Conservation (phyloP, 2,888 invertebrate species). For the Sphinx pinastri region DNA sequence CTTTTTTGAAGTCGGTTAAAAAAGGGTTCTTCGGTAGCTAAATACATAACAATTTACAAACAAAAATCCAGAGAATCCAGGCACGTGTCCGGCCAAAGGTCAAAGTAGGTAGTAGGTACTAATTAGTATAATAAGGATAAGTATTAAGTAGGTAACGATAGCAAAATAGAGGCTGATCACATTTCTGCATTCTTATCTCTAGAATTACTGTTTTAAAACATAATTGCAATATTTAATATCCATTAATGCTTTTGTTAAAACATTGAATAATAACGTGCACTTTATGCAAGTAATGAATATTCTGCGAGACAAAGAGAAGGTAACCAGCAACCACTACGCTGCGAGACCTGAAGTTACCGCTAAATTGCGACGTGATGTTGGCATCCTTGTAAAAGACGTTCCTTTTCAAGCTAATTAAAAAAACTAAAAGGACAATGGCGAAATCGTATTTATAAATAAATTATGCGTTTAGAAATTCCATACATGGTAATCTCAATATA, state of each 20-base stretch:
- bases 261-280: not conserved
- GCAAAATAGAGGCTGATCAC: conserved; percentile 40
- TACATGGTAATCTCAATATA: too few relatives aligned
- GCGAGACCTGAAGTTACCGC: conserved; percentile 30
- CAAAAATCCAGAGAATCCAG: not conserved
- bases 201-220: conserved; percentile 26
- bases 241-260: conserved; percentile 23
- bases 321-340: too few relatives aligned
- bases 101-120: not conserved
- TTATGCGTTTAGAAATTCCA: too few relatives aligned
- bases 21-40: not conserved
- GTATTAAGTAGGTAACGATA: conserved; percentile 33
- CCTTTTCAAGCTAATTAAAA: not conserved
- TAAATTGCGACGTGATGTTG: conserved; percentile 33
- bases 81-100: conserved; percentile 15
- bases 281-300: conserved; percentile 17
- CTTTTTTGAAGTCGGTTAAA: too few relatives aligned
- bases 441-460: too few relatives aligned
- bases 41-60: not conserved
- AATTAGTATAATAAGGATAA: conserved; percentile 11
- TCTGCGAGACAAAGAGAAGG: not conserved
- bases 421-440: too few relatives aligned
- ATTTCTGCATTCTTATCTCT: conserved; percentile 27
- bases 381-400: conserved; percentile 38
- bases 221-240: conserved; percentile 15